Percentiles rank a stretch among this genome's conserved stretches.
These are phyloP conservation scores for Polydrusus tereticollis DNA, from an alignment of 2,888 invertebrate genomes.

Conservation along the genomic window DNA sequence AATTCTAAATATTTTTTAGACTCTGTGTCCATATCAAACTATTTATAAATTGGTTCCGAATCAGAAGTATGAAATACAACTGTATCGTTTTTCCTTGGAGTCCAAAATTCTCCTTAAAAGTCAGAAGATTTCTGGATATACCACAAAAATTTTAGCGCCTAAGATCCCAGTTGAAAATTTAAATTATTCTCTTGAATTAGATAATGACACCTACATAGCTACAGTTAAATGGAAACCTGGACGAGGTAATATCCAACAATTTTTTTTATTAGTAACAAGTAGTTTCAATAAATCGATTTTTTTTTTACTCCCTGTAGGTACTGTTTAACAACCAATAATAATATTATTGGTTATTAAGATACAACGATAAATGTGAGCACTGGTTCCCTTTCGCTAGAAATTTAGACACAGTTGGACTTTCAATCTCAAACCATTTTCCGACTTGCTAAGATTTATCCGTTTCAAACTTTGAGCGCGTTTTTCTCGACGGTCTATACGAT, in stretches of 20 bases:
- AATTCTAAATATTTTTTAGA: slow-evolving; percentile 3
- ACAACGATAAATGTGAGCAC: too few relatives aligned
- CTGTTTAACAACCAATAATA: too few relatives aligned
- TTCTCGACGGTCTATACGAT: too few relatives aligned
- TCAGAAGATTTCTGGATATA: not conserved
- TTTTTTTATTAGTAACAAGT: not conserved
- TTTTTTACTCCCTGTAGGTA: too few relatives aligned
- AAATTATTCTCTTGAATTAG: slow-evolving; percentile 9
- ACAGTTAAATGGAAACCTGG: slow-evolving; percentile 31
- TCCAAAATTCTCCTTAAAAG: not conserved
- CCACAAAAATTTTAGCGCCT: not conserved
- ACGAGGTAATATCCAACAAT: not conserved
- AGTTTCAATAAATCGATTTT: too few relatives aligned
- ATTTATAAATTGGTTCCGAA: not conserved
- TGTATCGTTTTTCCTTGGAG: not conserved
- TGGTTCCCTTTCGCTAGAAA: too few relatives aligned
- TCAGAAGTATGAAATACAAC: not conserved
- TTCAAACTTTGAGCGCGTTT: too few relatives aligned
- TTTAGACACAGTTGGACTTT: too few relatives aligned
- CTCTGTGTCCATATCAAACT: not conserved
- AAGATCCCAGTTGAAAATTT: not conserved
- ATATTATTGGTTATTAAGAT: too few relatives aligned
- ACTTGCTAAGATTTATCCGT: too few relatives aligned
- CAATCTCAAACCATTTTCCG: too few relatives aligned
- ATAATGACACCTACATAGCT: slow-evolving; percentile 7